Base-by-base conservation (phyloP, 2,797 vertebrate genomes). In the Microcaecilia unicolor region DNA sequence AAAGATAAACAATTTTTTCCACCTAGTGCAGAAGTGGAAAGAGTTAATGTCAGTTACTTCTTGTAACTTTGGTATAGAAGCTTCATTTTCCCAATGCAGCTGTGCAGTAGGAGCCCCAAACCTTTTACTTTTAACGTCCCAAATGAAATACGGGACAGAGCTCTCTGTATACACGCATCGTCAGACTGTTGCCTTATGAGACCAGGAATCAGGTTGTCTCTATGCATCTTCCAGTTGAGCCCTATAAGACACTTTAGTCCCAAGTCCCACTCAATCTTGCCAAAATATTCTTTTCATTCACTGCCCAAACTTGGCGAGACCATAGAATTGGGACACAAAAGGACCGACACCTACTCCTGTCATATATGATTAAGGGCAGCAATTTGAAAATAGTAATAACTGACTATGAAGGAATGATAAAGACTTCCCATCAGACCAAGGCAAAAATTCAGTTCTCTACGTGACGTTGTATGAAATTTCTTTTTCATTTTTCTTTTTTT, bases 121-220 rank as follows among this genome's bases (percentile, higher is more conserved):
- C 63, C 40, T 15, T 24, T 48, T 61, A 24, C n/a, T n/a, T n/a
- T n/a, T n/a, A 22, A 45, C 34, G 56, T 67, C 57, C 58, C 46
- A 54, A 49, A 46, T 48, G 55, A 67, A 65, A 67, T 0, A 2
- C 50, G 28, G 21, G 55, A 50, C 61, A 61, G 64, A 40, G 68
- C 64, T 63, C 65, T 66, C 68, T 35, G 42, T 68, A 77, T 67
- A 70, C 67, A 76, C 51, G 45, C 54, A 27, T 44, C 59, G n/a
- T 61, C 1, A 0, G 44, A 65, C 6, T 34, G 55, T 55, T 21
- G 6, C 36, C 47, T 37, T 53, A 4, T 7, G 44, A 55, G 44
- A 31, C 39, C 28, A 1, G 3, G 37, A 54, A 25, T 53, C 45
- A n/a, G n/a, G n/a, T n/a, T n/a, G 0, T 40, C 6, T 11, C 48